A percentile compares a stretch with the other conserved stretches of the same genome.
These are phyloP conservation scores for Athripsodes cinereus DNA, from an alignment of 2,888 invertebrate genomes.

Conservation along the genomic window DNA sequence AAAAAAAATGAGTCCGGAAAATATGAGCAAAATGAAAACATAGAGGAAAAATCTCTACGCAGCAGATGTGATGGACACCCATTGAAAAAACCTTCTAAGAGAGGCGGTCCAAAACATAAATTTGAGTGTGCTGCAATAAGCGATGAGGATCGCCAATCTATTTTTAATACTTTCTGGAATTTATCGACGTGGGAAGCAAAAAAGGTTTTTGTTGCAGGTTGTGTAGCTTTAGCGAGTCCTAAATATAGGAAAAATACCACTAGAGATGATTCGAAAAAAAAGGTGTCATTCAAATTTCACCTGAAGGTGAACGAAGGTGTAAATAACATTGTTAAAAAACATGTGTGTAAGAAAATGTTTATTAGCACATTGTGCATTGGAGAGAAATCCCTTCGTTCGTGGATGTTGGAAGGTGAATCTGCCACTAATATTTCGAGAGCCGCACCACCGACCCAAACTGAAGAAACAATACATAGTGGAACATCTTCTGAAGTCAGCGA, in stretches of 20 bases:
- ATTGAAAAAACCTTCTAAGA: not conserved
- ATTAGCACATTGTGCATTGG: not conserved
- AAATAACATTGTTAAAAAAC: too few relatives aligned
- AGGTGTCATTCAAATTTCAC: too few relatives aligned
- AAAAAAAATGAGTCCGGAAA: not conserved
- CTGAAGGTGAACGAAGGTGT: too few relatives aligned
- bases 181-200: too few relatives aligned
- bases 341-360: constrained; percentile 3
- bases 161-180: too few relatives aligned
- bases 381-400: not conserved
- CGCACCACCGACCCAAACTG: not conserved
- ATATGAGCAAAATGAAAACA: not conserved
- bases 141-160: not conserved
- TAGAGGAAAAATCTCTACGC: not conserved
- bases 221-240: too few relatives aligned
- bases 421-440: not conserved
- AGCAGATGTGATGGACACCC: not conserved
- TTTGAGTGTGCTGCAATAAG: not conserved
- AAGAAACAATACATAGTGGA: too few relatives aligned
- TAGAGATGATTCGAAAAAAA: too few relatives aligned
- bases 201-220: too few relatives aligned
- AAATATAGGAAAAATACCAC: too few relatives aligned
- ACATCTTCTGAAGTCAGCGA: not conserved
- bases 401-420: not conserved
- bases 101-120: not conserved